Percentiles rank a stretch among this genome's conserved stretches.
phyloP scores from a whole-genome alignment of 2,113 vertebrate genomes.

The Todiramphus saurophagus region DNA sequence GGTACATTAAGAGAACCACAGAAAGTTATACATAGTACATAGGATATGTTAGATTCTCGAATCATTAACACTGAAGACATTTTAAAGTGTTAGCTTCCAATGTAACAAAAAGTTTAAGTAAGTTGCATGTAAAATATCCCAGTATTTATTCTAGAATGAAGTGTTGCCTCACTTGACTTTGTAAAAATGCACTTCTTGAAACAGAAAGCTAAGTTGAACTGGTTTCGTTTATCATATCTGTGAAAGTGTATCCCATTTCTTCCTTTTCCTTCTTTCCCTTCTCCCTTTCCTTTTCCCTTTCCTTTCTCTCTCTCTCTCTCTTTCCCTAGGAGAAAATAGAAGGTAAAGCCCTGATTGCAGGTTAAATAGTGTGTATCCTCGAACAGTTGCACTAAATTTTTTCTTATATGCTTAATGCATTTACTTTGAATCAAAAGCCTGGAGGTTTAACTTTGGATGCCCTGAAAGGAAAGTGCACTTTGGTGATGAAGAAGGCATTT shows the following conservation, averaged over 20 bases:
- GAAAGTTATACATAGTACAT: neutral
- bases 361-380: neutral
- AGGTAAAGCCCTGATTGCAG: neutral
- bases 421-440: conserved; percentile 5
- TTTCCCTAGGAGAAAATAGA: neutral
- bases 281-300: neutral
- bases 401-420: neutral
- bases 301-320: neutral
- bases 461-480: conserved; percentile 33
- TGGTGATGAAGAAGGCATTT: conserved; percentile 45
- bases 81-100: neutral
- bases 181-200: conserved; percentile 25
- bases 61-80: neutral
- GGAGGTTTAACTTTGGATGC: conserved; percentile 18
- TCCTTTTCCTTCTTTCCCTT: neutral
- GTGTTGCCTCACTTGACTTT: conserved; percentile 18
- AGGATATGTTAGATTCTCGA: neutral
- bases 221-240: neutral
- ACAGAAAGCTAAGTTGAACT: neutral
- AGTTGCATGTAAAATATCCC: neutral
- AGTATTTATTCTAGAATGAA: neutral
- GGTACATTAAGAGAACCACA: neutral
- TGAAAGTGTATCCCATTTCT: neutral
- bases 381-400: neutral
- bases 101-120: neutral